A percentile compares a stretch with the other conserved stretches of the same genome.
Conservation (phyloP, 2,113 vertebrate species). For the Rhadina sibilatrix region DNA sequence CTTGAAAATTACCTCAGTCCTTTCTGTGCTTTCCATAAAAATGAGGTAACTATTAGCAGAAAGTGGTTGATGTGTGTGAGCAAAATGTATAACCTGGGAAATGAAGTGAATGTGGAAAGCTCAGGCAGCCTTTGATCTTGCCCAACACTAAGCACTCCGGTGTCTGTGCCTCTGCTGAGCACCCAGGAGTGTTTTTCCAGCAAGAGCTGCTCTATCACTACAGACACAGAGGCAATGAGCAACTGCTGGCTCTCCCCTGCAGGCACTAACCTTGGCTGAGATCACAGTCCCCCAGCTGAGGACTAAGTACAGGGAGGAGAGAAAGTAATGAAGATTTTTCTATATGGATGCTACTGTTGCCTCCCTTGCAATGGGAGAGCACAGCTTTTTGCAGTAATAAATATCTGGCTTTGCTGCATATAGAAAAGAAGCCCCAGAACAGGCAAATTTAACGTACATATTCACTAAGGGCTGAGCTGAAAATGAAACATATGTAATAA, state of each 20-base stretch:
- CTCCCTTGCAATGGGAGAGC: neutral
- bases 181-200: neutral
- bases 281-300: neutral
- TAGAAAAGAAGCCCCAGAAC: neutral
- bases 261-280: neutral
- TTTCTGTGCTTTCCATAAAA: slow-evolving; percentile 26
- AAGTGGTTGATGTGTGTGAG: neutral
- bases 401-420: neutral
- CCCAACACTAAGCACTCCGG: neutral
- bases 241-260: neutral
- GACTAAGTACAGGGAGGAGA: neutral
- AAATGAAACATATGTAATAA: neutral
- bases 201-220: neutral
- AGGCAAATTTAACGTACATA: neutral
- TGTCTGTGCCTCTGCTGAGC: neutral
- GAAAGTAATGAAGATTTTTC: neutral
- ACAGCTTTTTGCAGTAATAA: neutral
- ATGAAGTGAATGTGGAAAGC: neutral
- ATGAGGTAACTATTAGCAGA: slow-evolving; percentile 33
- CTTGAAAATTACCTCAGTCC: neutral
- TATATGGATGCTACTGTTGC: neutral
- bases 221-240: neutral
- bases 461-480: neutral
- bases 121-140: slow-evolving; percentile 15
- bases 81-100: neutral